These are phyloP conservation scores for Drosophila kambysellisi DNA, from an alignment of 2,888 invertebrate genomes.

Conservation along the genomic window DNA sequence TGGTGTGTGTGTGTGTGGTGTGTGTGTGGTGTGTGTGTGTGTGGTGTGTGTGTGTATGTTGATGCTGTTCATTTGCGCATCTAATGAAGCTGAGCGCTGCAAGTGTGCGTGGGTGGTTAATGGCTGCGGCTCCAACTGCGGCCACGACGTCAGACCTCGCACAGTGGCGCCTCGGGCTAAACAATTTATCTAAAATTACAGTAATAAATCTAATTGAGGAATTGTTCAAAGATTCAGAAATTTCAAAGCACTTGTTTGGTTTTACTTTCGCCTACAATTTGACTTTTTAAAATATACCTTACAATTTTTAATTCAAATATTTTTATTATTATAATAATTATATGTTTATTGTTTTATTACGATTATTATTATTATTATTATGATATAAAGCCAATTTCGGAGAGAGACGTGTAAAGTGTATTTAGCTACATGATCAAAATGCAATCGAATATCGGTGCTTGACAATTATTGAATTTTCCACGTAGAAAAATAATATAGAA, in stretches of 20 bases:
- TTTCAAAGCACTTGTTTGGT: background rate
- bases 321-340: background rate
- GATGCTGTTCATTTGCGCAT: constrained; percentile 73
- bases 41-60: constrained; percentile 15
- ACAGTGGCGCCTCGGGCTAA: background rate
- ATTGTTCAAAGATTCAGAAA: background rate
- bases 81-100: constrained; percentile 73
- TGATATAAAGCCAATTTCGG: background rate
- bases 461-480: background rate
- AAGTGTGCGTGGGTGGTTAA: constrained; percentile 80
- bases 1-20: constrained; percentile 14
- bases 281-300: background rate
- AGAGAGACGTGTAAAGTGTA: background rate
- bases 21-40: too few relatives aligned
- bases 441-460: background rate
- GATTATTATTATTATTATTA: background rate
- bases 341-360: background rate
- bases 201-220: background rate
- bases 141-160: constrained; percentile 26
- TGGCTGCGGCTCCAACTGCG: constrained; percentile 49
- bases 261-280: background rate
- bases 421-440: background rate
- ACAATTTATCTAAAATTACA: background rate
- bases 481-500: background rate
- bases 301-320: background rate